Conservation (phyloP, 1,140 invertebrate species). For the Drosophila kurseongensis region DNA sequence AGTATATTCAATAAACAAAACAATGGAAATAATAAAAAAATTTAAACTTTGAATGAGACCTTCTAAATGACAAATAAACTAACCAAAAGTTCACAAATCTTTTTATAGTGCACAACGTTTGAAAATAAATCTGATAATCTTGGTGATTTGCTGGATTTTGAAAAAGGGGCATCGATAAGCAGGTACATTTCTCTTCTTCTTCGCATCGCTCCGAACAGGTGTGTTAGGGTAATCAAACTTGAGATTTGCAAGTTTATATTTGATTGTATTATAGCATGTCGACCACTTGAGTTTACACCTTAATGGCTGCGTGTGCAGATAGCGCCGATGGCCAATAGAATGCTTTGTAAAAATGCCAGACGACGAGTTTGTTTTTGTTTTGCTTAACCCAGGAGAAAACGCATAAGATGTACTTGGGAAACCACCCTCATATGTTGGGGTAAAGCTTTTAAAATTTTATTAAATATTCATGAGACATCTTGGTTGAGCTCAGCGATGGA, state of each 20-base stretch:
- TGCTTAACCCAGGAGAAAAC: not conserved
- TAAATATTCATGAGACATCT: constrained; percentile 27
- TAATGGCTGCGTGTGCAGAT: constrained; percentile 31
- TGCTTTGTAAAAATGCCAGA: constrained; percentile 13
- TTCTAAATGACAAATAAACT: no score
- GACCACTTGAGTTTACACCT: constrained; percentile 39
- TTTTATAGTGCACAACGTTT: constrained; percentile 19
- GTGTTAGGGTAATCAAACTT: constrained; percentile 54
- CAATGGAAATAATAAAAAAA: no score
- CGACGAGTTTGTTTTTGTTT: not conserved
- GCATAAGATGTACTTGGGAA: constrained; percentile 1
- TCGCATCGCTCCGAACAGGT: constrained; percentile 53
- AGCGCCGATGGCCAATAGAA: constrained; percentile 33
- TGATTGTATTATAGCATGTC: constrained; percentile 45
- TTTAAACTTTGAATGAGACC: no score
- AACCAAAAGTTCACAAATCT: not conserved
- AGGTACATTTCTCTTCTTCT: constrained; percentile 67
- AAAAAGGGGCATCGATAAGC: constrained; percentile 39
- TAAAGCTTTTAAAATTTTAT: constrained; percentile 44
- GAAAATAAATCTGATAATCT: constrained; percentile 33
- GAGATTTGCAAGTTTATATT: constrained; percentile 43
- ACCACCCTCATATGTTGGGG: constrained; percentile 13
- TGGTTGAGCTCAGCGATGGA: not conserved
- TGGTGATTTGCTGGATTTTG: not conserved
- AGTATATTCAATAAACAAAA: no score